A percentile compares a stretch with the other conserved stretches of the same genome.
phyloP scores from a whole-genome alignment of 1,140 invertebrate genomes.

The Aphelinus atriplicis region DNA sequence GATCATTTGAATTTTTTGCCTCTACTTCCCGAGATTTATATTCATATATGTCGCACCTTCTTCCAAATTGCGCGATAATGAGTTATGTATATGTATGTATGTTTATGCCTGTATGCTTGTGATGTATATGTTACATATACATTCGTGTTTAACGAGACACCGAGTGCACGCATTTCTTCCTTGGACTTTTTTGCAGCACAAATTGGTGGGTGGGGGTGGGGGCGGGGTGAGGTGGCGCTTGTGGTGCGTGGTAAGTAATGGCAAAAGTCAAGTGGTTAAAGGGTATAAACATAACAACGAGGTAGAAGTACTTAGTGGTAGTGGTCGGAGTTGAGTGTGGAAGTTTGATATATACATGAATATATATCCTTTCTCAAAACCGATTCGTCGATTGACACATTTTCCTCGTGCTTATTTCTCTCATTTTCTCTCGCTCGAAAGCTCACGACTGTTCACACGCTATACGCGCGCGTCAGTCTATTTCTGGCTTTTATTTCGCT shows the following conservation, averaged over 20 bases:
- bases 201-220: constrained; percentile 39
- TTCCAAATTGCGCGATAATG: neutral
- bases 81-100: too few species aligned
- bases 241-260: neutral
- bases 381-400: constrained; percentile 43
- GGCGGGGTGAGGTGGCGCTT: neutral
- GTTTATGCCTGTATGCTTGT: neutral
- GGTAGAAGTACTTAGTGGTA: constrained; percentile 47
- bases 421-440: too few species aligned
- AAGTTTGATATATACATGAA: constrained; percentile 50
- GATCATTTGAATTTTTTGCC: constrained; percentile 8
- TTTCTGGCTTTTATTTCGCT: neutral
- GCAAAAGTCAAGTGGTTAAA: constrained; percentile 22
- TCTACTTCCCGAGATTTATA: neutral
- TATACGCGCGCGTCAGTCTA: too few species aligned
- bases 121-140: neutral
- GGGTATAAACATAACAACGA: constrained; percentile 25
- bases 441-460: too few species aligned
- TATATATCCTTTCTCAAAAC: constrained; percentile 28
- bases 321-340: constrained; percentile 63
- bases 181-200: constrained; percentile 36
- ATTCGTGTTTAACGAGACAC: constrained; percentile 50
- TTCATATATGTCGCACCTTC: constrained; percentile 4
- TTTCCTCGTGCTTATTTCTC: too few species aligned
- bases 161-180: constrained; percentile 54